Evolutionary conservation across 2,797 vertebrate species (phyloP).

Genomic region (Bradypodion ventrale): DNA sequence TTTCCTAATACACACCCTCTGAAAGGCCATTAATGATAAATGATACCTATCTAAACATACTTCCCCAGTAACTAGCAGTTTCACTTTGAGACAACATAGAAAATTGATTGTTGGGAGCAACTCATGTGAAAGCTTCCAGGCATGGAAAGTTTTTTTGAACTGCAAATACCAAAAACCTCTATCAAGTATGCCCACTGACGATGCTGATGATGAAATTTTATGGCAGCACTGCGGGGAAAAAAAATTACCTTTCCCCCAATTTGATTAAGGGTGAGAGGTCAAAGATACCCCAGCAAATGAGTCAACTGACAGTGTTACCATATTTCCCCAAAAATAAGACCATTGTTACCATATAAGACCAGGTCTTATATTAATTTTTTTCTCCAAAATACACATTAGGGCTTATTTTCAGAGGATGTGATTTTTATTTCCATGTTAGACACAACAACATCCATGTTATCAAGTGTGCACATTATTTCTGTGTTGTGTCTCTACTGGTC

Average conservation of each 20-base stretch:
- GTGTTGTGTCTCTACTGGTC: no score
- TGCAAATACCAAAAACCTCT: background rate
- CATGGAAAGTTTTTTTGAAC: background rate
- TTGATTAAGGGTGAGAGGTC: no score
- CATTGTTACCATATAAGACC: no score
- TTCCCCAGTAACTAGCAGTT: background rate
- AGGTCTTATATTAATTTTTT: no score
- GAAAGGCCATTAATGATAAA: constrained; percentile 1
- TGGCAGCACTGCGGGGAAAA: background rate
- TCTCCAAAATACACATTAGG: no score
- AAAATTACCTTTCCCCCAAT: background rate
- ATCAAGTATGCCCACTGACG: background rate
- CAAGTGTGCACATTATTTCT: no score
- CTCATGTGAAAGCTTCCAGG: constrained; percentile 26
- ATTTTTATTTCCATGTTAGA: no score
- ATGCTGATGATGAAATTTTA: background rate
- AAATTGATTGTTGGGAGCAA: background rate
- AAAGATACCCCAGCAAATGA: background rate
- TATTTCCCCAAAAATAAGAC: no score
- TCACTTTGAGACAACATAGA: constrained; percentile 19
- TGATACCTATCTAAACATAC: background rate
- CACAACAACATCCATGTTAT: no score
- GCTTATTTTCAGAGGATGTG: no score
- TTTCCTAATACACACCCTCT: background rate
- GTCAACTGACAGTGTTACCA: no score